phyloP scores from a whole-genome alignment of 2,113 vertebrate species.

The Micronisus gabar region DNA sequence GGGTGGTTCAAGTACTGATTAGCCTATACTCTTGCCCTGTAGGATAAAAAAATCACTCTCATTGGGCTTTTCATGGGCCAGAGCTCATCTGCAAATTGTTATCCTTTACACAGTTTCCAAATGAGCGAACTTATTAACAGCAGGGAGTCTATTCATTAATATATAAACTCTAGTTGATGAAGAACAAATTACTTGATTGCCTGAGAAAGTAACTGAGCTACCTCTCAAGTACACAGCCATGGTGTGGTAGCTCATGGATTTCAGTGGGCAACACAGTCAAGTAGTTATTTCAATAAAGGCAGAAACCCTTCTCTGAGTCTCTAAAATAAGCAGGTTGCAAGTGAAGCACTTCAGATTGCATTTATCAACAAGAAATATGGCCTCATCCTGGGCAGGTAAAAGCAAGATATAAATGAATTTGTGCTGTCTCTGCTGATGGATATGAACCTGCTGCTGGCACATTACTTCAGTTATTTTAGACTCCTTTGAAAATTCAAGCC shows the following conservation, averaged over 20 bases:
- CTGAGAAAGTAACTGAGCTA: neutral
- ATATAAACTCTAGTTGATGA: conserved; percentile 32
- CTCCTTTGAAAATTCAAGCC: neutral
- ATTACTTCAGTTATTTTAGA: neutral
- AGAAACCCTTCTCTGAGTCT: neutral
- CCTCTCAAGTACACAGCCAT: conserved; percentile 4
- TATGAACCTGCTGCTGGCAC: neutral
- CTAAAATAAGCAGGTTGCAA: neutral
- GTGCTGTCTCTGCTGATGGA: neutral
- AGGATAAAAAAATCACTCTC: neutral
- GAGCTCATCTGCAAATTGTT: conserved; percentile 30
- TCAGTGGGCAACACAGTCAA: conserved; percentile 25
- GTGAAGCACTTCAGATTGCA: conserved; percentile 7
- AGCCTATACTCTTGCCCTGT: neutral
- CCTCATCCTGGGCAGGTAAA: conserved; percentile 37
- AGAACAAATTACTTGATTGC: conserved; percentile 45
- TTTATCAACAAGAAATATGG: conserved; percentile 24
- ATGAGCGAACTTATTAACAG: conserved; percentile 7
- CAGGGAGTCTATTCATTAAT: conserved; percentile 41
- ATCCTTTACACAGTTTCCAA: neutral
- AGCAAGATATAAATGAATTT: neutral
- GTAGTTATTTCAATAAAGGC: neutral
- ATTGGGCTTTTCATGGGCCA: neutral
- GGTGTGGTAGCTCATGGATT: conserved; percentile 20
- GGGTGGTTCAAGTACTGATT: neutral